Conservation (phyloP, 2,888 invertebrate species). For the Dicyrtomina minuta region DNA sequence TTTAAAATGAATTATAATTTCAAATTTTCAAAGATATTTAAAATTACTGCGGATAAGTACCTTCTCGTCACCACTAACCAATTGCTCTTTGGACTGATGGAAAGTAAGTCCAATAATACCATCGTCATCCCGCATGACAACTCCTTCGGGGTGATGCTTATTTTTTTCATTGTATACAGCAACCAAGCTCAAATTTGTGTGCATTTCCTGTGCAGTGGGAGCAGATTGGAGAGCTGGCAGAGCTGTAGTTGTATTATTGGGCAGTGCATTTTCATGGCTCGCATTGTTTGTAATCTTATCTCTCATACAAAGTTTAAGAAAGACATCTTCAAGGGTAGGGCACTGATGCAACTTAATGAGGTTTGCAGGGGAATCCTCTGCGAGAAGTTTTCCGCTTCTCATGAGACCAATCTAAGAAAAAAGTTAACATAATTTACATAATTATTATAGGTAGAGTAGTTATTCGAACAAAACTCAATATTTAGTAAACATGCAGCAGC, state of each 20-base stretch:
- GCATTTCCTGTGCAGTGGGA: constrained; percentile 20
- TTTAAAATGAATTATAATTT: neutral
- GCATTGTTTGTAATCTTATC: constrained; percentile 52
- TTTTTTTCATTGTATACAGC: constrained; percentile 51
- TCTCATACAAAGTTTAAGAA: constrained; percentile 70
- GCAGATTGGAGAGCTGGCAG: constrained; percentile 33
- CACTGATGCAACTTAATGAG: constrained; percentile 81
- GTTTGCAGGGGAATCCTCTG: constrained; percentile 80
- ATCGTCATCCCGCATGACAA: constrained; percentile 39
- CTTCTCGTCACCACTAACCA: constrained; percentile 66
- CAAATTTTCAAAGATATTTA: neutral
- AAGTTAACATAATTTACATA: neutral
- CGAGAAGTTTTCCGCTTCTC: constrained; percentile 85
- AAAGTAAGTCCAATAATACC: constrained; percentile 85
- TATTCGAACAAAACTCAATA: neutral
- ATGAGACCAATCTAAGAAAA: constrained; percentile 81
- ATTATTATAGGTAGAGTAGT: neutral
- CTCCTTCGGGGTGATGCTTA: constrained; percentile 36
- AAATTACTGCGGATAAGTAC: neutral
- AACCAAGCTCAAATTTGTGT: constrained; percentile 37
- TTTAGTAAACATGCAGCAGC: neutral
- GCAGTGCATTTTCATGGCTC: constrained; percentile 17
- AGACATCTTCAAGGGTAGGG: constrained; percentile 84
- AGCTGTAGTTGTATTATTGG: constrained; percentile 26
- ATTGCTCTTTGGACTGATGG: constrained; percentile 85